phyloP scores from a whole-genome alignment of 2,888 invertebrate species.

The Pollenia griseotomentosa region DNA sequence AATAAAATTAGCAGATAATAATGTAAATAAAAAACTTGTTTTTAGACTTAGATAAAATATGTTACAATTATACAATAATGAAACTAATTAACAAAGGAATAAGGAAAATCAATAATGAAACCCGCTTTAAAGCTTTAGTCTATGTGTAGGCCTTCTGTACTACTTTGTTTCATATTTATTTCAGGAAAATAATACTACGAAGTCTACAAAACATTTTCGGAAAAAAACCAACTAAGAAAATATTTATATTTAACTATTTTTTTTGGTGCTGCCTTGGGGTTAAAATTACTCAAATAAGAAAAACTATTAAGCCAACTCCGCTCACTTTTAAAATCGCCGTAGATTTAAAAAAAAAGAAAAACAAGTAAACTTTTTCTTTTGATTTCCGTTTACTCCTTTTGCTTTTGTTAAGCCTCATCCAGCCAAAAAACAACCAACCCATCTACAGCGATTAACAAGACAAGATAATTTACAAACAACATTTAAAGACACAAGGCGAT shows the following conservation, averaged over 20 bases:
- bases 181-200: too few species aligned
- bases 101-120: too few species aligned
- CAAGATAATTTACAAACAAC: slow-evolving; percentile 3
- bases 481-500: background rate
- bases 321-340: background rate
- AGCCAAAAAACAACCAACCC: background rate
- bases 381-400: slow-evolving; percentile 38
- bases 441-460: background rate
- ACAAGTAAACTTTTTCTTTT: slow-evolving; percentile 9
- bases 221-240: background rate
- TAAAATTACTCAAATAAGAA: background rate
- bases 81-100: too few species aligned
- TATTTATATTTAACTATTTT: background rate
- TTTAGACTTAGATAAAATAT: too few species aligned
- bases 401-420: background rate
- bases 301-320: background rate
- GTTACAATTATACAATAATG: too few species aligned
- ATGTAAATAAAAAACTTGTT: too few species aligned
- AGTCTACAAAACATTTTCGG: background rate
- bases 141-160: too few species aligned
- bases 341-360: background rate
- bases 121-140: too few species aligned
- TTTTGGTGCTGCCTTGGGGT: background rate
- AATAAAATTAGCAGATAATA: too few species aligned
- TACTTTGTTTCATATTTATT: too few species aligned